Evolutionary conservation across 1,140 invertebrate species (phyloP).

Genomic region (Drosophila rhopaloa): DNA sequence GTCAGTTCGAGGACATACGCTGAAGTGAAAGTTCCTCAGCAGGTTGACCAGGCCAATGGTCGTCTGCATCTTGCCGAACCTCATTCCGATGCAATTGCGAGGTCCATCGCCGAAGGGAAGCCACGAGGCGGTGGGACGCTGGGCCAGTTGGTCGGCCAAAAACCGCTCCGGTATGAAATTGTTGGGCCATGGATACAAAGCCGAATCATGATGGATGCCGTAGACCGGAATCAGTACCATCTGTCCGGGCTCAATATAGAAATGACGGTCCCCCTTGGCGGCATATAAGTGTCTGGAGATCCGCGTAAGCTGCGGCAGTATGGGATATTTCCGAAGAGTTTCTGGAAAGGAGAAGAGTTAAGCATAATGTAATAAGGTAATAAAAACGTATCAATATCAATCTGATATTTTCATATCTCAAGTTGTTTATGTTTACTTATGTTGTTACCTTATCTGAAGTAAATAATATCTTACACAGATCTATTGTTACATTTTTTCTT

Average conservation of each 20-base stretch:
- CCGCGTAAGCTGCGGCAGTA: conserved; percentile 67
- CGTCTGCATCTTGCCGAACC: conserved; percentile 85
- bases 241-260: conserved; percentile 64
- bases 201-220: conserved; percentile 87
- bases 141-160: conserved; percentile 79
- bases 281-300: conserved; percentile 71
- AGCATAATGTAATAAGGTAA: no score
- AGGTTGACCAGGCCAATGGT: conserved; percentile 84
- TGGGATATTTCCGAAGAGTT: conserved; percentile 85
- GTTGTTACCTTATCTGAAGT: no score
- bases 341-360: conserved; percentile 33
- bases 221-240: conserved; percentile 86
- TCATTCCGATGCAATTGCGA: conserved; percentile 85
- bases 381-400: no score
- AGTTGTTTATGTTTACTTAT: no score
- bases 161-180: conserved; percentile 87
- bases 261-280: conserved; percentile 47
- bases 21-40: conserved; percentile 79
- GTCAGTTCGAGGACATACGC: conserved; percentile 75
- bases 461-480: no score
- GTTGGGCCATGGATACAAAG: conserved; percentile 86
- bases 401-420: no score
- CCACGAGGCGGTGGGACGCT: conserved; percentile 85
- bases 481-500: no score
- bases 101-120: conserved; percentile 87